Evolutionary conservation across 2,888 invertebrate genomes (phyloP), one percentile per base, ranked within the genome.

Genomic region (Ferrisia virgata): DNA sequence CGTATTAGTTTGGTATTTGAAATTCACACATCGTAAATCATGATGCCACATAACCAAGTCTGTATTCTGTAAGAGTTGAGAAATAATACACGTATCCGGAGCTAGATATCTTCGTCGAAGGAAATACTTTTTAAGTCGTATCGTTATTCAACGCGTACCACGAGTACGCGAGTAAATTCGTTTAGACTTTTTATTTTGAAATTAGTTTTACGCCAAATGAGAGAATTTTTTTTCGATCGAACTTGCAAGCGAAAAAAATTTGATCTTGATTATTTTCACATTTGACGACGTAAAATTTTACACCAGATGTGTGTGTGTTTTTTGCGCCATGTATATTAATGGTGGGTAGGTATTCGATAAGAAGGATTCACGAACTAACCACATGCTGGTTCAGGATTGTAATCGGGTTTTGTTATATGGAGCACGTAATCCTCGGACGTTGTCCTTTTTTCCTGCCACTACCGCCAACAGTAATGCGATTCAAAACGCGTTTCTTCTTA

Each of bases 341-440:
- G 58, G 43, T 43, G 4, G 6, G 39, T 39, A 39, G 43, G 58
- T 64, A 47, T 47, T 47, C 18, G n/a, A 47, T 47, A 47, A 64
- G 53, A 18, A 53, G 28, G 28, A 64, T 64, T 28, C 25, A 9
- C 58, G 1, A 1, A 1, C 8, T 64, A 64, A 28, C 58, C 58
- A 28, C 58, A 64, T 28, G 25, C 22, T 28, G 58, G 58, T 9
- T 64, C 28, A 18, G 28, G 25, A 28, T 64, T 28, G 28, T 25
- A 28, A 53, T 53, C 18, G 58, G 28, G 58, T 64, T 64, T 64
- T 28, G 58, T 64, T 64, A 64, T 33, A 72, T 25, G 72, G 72
- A 36, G 58, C 72, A 72, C 72, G 72, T 72, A 72, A 72, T 72
- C 33, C 72, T 33, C 72, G 72, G 72, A 36, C 72, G 72, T 33